phyloP scores from a whole-genome alignment of 2,113 vertebrate species.

The Lynx canadensis region DNA sequence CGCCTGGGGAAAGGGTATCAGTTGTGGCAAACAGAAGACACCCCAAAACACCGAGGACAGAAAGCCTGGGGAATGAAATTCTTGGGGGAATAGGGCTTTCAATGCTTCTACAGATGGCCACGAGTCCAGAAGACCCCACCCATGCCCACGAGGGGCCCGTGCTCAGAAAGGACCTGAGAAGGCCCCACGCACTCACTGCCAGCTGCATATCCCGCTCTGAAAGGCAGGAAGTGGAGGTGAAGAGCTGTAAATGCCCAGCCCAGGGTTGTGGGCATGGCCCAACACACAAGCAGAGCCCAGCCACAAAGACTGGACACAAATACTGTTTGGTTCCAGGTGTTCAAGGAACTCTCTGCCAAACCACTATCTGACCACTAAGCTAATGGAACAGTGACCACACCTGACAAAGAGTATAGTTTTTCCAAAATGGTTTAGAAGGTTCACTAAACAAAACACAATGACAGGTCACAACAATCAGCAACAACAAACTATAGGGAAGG shows the following conservation, averaged over 20 bases:
- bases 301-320: not conserved
- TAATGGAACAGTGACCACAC: not conserved
- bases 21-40: not conserved
- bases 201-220: not conserved
- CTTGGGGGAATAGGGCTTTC: not conserved
- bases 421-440: not conserved
- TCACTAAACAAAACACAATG: not conserved
- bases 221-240: not conserved
- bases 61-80: not conserved
- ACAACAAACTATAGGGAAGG: not conserved
- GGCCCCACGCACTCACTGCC: not conserved
- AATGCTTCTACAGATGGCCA: not conserved
- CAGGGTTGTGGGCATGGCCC: not conserved
- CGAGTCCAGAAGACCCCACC: not conserved
- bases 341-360: not conserved
- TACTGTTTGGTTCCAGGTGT: not conserved
- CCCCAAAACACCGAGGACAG: not conserved
- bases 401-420: not conserved
- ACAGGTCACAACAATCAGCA: not conserved
- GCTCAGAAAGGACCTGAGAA: not conserved
- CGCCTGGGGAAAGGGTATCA: not conserved
- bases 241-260: not conserved
- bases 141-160: fast-evolving
- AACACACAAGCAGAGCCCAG: not conserved
- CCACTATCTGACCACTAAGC: not conserved